Percentiles rank a stretch among this genome's conserved stretches.
Evolutionary conservation across 2,888 invertebrate species (phyloP).

Genomic region (Argyra leucocephala): DNA sequence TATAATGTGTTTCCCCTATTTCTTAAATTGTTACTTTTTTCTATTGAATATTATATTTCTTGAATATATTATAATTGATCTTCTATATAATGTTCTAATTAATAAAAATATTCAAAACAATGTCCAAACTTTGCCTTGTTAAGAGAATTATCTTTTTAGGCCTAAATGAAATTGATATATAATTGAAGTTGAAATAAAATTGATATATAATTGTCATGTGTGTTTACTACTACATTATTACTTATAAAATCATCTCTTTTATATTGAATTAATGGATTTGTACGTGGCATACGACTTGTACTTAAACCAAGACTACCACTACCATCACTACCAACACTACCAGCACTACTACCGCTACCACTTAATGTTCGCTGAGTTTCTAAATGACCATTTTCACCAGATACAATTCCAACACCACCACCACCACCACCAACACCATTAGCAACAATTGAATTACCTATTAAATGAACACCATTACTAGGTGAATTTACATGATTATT

Average conservation of each 20-base stretch:
- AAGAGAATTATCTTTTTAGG: too few relatives aligned
- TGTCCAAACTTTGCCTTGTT: too few relatives aligned
- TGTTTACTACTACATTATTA: slow-evolving; percentile 14
- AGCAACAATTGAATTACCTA: neutral
- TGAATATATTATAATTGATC: too few relatives aligned
- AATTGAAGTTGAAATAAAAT: too few relatives aligned
- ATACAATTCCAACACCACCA: too few relatives aligned
- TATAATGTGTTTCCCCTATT: too few relatives aligned
- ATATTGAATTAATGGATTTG: slow-evolving; percentile 49
- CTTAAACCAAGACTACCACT: slow-evolving; percentile 39
- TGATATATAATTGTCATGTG: slow-evolving; percentile 36
- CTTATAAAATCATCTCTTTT: slow-evolving; percentile 32
- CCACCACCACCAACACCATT: too few relatives aligned
- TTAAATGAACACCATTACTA: slow-evolving; percentile 21
- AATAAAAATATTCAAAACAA: too few relatives aligned
- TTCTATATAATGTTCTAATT: too few relatives aligned
- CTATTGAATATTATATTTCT: too few relatives aligned
- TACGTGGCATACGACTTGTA: slow-evolving; percentile 50
- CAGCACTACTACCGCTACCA: slow-evolving; percentile 48
- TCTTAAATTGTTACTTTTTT: too few relatives aligned
- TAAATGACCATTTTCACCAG: slow-evolving; percentile 28
- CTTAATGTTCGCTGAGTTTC: slow-evolving; percentile 40
- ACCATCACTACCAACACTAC: slow-evolving; percentile 29
- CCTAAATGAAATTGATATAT: too few relatives aligned
- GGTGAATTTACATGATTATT: slow-evolving; percentile 21